A percentile compares a stretch with the other conserved stretches of the same genome.
Conservation (phyloP, 2,888 invertebrate genomes). For the Ormyrus thymus region DNA sequence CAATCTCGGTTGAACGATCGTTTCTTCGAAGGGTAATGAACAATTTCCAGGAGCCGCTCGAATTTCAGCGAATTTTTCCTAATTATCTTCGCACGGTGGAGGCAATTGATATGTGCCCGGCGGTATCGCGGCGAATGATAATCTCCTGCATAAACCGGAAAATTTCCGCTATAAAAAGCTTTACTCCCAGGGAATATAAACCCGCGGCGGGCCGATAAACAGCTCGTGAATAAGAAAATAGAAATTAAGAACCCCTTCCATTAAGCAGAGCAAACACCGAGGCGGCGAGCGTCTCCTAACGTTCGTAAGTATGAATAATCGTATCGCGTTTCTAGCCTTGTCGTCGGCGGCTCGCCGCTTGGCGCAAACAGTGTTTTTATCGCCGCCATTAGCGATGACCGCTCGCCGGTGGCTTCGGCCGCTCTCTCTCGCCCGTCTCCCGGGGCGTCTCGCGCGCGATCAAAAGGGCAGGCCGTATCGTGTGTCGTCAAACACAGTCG, state of each 20-base stretch:
- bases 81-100: too few species aligned
- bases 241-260: conserved; percentile 25
- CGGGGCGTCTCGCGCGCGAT: conserved; percentile 15
- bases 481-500: conserved; percentile 72
- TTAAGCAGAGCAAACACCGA: conserved; percentile 22
- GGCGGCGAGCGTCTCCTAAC: not conserved
- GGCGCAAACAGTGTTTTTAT: conserved; percentile 69
- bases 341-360: not conserved
- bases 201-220: not conserved
- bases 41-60: too few species aligned
- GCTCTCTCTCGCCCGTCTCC: not conserved
- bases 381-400: conserved; percentile 69
- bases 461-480: conserved; percentile 66
- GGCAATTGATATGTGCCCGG: too few species aligned
- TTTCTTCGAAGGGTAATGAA: too few species aligned
- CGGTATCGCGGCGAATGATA: too few species aligned
- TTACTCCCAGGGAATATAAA: not conserved
- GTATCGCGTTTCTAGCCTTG: conserved; percentile 50
- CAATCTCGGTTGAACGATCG: too few species aligned
- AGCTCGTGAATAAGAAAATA: not conserved
- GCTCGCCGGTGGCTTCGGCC: conserved; percentile 55
- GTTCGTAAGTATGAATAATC: conserved; percentile 47
- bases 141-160: too few species aligned
- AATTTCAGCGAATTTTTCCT: too few species aligned
- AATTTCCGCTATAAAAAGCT: not conserved